A percentile compares a stretch with the other conserved stretches of the same genome.
Evolutionary conservation across 2,113 vertebrate genomes (phyloP).

Genomic region (Astatotilapia flaviijosephi): DNA sequence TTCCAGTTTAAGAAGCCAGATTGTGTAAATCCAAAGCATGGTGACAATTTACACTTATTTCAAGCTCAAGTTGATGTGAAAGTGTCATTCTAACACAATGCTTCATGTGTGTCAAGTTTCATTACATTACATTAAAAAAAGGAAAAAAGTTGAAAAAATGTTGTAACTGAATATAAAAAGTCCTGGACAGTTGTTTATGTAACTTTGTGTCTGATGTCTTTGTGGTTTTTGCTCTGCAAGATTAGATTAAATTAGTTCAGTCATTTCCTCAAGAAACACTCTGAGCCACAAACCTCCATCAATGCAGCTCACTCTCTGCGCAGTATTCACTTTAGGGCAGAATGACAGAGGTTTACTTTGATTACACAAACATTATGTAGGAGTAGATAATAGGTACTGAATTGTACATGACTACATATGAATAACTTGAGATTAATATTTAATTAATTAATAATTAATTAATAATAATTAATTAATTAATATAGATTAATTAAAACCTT

Average conservation of each 20-base stretch:
- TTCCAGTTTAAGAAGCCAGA: background rate
- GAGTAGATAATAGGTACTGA: background rate
- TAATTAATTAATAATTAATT: too few relatives aligned
- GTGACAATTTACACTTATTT: background rate
- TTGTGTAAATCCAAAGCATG: background rate
- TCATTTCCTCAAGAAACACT: background rate
- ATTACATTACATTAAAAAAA: background rate
- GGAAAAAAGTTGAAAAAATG: background rate
- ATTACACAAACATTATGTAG: background rate
- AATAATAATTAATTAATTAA: too few relatives aligned
- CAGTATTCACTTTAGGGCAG: background rate
- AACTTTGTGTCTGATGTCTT: background rate
- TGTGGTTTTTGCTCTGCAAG: background rate
- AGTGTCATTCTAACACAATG: background rate
- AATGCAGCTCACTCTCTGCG: background rate
- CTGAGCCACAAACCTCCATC: background rate
- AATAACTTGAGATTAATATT: background rate
- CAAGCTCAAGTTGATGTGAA: background rate
- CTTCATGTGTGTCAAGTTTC: background rate
- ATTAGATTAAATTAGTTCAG: background rate
- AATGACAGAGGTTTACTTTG: background rate
- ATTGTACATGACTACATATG: background rate
- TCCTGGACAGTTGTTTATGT: background rate
- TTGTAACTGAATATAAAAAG: background rate
- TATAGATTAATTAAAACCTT: background rate